These are phyloP conservation scores for Drosophila mojavensis DNA, from an alignment of 1,140 invertebrate genomes.

Conservation along the genomic window DNA sequence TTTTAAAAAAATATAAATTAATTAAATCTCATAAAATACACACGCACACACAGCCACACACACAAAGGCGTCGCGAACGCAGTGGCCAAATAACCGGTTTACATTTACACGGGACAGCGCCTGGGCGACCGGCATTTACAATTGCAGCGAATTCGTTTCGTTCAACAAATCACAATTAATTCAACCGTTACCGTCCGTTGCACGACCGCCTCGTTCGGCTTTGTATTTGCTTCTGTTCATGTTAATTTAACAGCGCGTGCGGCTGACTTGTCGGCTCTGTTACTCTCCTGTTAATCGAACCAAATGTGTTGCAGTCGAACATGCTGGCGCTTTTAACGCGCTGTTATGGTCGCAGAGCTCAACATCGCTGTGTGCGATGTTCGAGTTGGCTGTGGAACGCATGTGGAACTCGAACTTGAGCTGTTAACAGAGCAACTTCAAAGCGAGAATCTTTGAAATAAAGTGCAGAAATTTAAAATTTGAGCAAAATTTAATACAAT, in stretches of 20 bases:
- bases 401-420: constrained; percentile 36
- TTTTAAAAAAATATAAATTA: neutral
- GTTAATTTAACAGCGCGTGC: constrained; percentile 17
- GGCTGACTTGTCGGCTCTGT: constrained; percentile 6
- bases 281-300: constrained; percentile 4
- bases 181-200: constrained; percentile 36
- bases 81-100: constrained; percentile 39
- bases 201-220: constrained; percentile 47
- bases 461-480: constrained; percentile 1
- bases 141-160: constrained; percentile 39
- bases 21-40: constrained; percentile 2
- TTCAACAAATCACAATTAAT: constrained; percentile 15
- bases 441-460: neutral
- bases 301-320: constrained; percentile 21
- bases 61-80: constrained; percentile 16
- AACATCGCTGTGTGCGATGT: neutral
- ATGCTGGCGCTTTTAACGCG: constrained; percentile 13
- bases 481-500: neutral
- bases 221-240: constrained; percentile 46
- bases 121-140: constrained; percentile 43
- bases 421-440: neutral
- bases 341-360: constrained; percentile 15
- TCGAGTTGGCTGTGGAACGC: constrained; percentile 42
- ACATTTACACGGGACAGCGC: constrained; percentile 21
- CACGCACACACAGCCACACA: neutral